phyloP scores from a whole-genome alignment of 2,797 vertebrate species.

The Odontamblyopus rebecca region DNA sequence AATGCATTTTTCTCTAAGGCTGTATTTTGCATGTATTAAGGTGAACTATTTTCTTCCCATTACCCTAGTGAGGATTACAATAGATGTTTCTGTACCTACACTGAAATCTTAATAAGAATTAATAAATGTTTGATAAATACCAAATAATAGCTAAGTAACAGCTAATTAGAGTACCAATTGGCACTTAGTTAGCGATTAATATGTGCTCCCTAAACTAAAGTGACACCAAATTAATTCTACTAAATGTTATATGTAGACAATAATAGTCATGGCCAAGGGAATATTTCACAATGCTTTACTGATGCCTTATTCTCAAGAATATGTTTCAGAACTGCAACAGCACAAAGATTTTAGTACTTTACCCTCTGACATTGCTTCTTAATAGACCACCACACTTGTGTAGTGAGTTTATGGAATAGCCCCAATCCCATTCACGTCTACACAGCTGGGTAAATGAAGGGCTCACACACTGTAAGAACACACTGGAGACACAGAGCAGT shows the following conservation, averaged over 20 bases:
- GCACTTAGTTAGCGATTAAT: no score
- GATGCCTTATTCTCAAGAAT: neutral
- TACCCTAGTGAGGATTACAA: no score
- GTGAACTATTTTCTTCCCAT: no score
- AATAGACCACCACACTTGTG: neutral
- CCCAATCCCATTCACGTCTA: constrained; percentile 38
- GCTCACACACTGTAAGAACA: constrained; percentile 70
- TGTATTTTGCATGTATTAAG: no score
- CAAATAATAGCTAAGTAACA: no score
- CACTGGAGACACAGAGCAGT: constrained; percentile 53
- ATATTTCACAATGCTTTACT: neutral
- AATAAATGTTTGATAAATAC: no score
- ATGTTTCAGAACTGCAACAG: neutral
- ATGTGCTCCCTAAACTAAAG: no score
- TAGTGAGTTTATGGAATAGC: constrained; percentile 1
- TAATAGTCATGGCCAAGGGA: neutral
- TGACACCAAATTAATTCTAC: neutral
- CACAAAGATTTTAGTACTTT: neutral
- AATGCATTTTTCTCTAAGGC: no score
- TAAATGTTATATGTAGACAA: neutral
- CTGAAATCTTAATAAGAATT: no score
- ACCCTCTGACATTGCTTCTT: neutral
- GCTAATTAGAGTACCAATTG: no score
- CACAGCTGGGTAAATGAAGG: constrained; percentile 48
- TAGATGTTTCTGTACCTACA: no score